Base-by-base conservation (phyloP, 2,888 invertebrate genomes). In the Aleiodes testaceus region DNA sequence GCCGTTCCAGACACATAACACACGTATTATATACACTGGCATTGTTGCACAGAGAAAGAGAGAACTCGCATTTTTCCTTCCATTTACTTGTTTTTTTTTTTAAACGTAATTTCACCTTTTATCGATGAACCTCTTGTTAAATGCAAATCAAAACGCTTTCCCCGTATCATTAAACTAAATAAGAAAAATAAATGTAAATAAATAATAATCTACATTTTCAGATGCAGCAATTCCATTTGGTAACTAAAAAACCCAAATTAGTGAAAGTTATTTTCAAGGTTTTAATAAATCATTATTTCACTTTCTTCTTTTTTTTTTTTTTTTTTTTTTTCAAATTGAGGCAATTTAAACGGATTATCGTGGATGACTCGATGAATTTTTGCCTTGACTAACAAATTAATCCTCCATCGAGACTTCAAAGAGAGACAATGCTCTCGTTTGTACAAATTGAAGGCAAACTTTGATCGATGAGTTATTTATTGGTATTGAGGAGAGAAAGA, bases 381-480 rank as follows among this genome's bases (percentile, higher is more conserved):
- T n/a, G 26, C 7, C n/a, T 65, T 12, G 1, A 26, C n/a, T 7
- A 59, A 59, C 59, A 59, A 59, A 36, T 36, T 14, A 59, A 36
- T 42, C 59, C 16, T 59, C 30, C 30, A 52, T 47, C 20, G 61
- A n/a, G 20, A 36, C 4, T 16, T 42, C 16, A 16, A 16, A 12
- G 47, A 45, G 64, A 47, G 49, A 68, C 59, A 68, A 59, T 68
- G 59, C 59, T 49, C 50, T 26, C 66, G 30, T 47, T 68, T 68
- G 47, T 69, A 47, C 68, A 61, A 69, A 69, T 69, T 69, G 61
- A 69, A 59, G 36, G 42, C 36, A n/a, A 59, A 59, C 59, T 9
- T 36, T 59, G 59, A 59, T 59, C 59, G 59, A 59, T 59, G 42
- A 42, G 42, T 59, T 59, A 59, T 59, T 59, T 36, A 59, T 42